These are phyloP conservation scores for Parauchenoglanis punctatus DNA, from an alignment of 2,797 vertebrate species.

Conservation along the genomic window DNA sequence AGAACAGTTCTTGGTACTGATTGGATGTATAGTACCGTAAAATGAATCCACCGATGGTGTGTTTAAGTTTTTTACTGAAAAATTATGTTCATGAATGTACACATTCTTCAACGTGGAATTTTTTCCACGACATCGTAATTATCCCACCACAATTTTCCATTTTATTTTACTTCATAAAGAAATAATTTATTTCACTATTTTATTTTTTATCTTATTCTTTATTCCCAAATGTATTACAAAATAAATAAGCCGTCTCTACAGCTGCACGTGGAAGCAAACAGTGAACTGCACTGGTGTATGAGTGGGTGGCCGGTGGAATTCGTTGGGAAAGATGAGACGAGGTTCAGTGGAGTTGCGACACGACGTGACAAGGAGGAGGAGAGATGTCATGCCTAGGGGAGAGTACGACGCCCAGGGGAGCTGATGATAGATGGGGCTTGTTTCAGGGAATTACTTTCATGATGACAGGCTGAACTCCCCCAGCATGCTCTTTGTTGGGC, in stretches of 20 bases:
- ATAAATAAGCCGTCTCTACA: neutral
- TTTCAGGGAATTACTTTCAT: slow-evolving; percentile 57
- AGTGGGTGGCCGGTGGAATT: slow-evolving; percentile 18
- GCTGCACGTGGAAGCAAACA: neutral
- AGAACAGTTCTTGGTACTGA: neutral
- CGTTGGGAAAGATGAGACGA: slow-evolving; percentile 6
- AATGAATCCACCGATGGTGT: neutral
- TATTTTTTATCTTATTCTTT: neutral
- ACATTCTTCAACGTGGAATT: neutral
- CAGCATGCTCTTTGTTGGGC: slow-evolving; percentile 14
- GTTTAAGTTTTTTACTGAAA: neutral
- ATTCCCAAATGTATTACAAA: no score
- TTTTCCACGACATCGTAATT: neutral
- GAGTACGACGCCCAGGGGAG: slow-evolving; percentile 38
- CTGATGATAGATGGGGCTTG: slow-evolving; percentile 57
- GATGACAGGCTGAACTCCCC: slow-evolving; percentile 42
- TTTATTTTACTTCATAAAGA: neutral
- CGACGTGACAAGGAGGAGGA: slow-evolving; percentile 25
- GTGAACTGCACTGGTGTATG: neutral
- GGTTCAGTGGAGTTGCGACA: slow-evolving; percentile 25
- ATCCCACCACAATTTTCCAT: neutral
- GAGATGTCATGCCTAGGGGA: slow-evolving; percentile 26
- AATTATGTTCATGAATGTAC: no score
- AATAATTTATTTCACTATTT: no score
- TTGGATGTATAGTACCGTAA: neutral